Percentiles rank a stretch among this genome's conserved stretches.
These are phyloP conservation scores for Eupithecia subfuscata DNA, from an alignment of 2,888 invertebrate genomes.

Conservation along the genomic window DNA sequence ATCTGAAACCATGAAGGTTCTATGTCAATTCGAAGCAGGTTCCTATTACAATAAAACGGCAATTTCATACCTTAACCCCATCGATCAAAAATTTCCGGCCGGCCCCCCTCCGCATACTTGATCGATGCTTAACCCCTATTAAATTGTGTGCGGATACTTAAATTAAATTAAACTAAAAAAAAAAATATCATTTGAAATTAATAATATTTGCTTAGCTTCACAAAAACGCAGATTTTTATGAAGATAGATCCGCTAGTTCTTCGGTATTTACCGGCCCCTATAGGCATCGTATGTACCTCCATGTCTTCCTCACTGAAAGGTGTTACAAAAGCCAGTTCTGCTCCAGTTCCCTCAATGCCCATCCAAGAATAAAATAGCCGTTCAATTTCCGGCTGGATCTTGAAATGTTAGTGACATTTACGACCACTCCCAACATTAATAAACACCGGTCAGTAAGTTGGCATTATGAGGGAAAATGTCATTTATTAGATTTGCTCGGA, in stretches of 20 bases:
- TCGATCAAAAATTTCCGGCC: too few species aligned
- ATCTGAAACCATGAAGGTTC: too few species aligned
- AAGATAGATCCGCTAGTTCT: not conserved
- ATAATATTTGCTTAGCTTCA: too few species aligned
- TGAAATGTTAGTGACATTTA: constrained; percentile 24
- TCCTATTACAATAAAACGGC: too few species aligned
- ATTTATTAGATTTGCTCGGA: not conserved
- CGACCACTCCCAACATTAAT: constrained; percentile 5
- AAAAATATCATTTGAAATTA: too few species aligned
- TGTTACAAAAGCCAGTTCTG: not conserved
- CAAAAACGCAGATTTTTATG: too few species aligned
- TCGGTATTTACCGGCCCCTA: not conserved
- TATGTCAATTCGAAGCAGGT: too few species aligned
- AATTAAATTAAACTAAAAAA: too few species aligned
- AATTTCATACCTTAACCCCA: too few species aligned
- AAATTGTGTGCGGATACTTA: too few species aligned
- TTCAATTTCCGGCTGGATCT: constrained; percentile 30
- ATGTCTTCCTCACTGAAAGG: not conserved
- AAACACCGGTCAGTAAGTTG: not conserved
- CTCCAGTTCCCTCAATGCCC: not conserved
- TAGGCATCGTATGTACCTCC: not conserved
- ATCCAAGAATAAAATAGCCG: constrained; percentile 20
- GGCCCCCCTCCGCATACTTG: too few species aligned
- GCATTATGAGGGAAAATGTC: not conserved
- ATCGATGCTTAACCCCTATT: too few species aligned